Evolutionary conservation across 2,797 vertebrate genomes (phyloP).

Genomic region (Pitangus sulphuratus): DNA sequence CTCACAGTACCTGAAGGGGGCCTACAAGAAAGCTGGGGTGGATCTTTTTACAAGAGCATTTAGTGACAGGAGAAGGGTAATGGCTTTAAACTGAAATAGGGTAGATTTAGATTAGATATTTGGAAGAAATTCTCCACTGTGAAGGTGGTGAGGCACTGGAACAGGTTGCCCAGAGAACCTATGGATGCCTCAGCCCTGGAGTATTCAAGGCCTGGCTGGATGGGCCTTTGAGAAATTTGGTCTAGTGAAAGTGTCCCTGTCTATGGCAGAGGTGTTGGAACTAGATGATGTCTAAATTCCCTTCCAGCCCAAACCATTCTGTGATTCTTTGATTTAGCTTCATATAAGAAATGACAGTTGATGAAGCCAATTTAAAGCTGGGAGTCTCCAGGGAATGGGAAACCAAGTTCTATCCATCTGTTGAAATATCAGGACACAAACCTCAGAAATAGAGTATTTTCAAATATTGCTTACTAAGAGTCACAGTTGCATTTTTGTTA

Average conservation of each 20-base stretch:
- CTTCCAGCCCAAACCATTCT: not conserved
- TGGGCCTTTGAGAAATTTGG: not conserved
- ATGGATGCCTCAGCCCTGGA: not conserved
- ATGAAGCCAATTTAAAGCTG: not conserved
- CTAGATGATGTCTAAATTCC: not conserved
- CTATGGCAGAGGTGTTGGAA: accelerated
- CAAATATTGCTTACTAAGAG: not conserved
- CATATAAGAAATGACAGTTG: not conserved
- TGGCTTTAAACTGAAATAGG: not conserved
- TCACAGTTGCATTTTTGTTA: not conserved
- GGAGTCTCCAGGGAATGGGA: not conserved
- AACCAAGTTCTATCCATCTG: not conserved
- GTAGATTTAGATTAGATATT: not conserved
- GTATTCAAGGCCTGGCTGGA: not conserved
- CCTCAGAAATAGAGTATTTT: not conserved
- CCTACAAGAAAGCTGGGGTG: not conserved
- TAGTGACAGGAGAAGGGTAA: not conserved
- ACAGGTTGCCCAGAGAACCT: not conserved
- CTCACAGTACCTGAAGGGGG: not conserved
- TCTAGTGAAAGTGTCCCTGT: not conserved
- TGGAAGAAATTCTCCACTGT: not conserved
- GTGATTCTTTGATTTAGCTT: not conserved
- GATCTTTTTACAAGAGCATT: not conserved
- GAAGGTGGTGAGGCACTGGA: not conserved
- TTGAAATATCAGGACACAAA: not conserved